These are phyloP conservation scores for Epizoanthus ramosus DNA, from an alignment of 92 coral and sea anemone species.

Conservation along the genomic window DNA sequence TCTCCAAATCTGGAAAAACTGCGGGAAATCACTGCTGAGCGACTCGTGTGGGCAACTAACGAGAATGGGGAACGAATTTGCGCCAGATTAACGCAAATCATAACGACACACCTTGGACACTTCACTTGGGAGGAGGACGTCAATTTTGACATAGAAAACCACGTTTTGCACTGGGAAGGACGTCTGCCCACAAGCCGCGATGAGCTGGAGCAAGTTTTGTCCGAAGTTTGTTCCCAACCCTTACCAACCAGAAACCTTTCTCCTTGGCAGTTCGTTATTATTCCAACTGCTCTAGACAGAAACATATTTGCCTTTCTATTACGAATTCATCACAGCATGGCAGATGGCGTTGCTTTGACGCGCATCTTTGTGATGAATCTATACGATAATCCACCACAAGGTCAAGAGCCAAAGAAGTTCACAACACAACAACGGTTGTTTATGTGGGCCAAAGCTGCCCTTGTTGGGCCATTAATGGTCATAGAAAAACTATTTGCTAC, in stretches of 20 bases:
- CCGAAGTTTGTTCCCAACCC: conserved; percentile 77
- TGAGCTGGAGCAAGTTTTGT: conserved; percentile 71
- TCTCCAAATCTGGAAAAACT: conserved; percentile 76
- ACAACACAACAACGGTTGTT: conserved; percentile 82
- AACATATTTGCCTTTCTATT: conserved; percentile 74
- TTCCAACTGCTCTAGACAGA: conserved; percentile 77
- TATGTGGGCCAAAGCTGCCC: conserved; percentile 94
- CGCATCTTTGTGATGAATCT: conserved; percentile 86
- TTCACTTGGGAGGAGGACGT: conserved; percentile 93
- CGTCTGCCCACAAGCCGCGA: conserved; percentile 60
- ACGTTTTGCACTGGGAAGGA: conserved; percentile 80
- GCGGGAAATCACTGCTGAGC: conserved; percentile 69
- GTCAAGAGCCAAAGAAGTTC: conserved; percentile 82
- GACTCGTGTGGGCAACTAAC: conserved; percentile 80
- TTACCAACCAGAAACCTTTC: conserved; percentile 55
- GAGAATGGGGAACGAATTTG: conserved; percentile 80
- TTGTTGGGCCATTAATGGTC: conserved; percentile 79
- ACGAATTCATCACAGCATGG: conserved; percentile 94
- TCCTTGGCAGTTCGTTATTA: conserved; percentile 93
- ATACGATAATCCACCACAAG: conserved; percentile 83
- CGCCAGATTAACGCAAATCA: conserved; percentile 78
- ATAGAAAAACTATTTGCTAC: conserved; percentile 68
- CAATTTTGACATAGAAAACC: conserved; percentile 73
- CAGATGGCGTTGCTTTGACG: conserved; percentile 91
- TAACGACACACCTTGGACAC: conserved; percentile 70